Percentiles rank a stretch among this genome's conserved stretches.
Evolutionary conservation across 2,113 vertebrate species (phyloP).

Genomic region (Otolemur garnettii): DNA sequence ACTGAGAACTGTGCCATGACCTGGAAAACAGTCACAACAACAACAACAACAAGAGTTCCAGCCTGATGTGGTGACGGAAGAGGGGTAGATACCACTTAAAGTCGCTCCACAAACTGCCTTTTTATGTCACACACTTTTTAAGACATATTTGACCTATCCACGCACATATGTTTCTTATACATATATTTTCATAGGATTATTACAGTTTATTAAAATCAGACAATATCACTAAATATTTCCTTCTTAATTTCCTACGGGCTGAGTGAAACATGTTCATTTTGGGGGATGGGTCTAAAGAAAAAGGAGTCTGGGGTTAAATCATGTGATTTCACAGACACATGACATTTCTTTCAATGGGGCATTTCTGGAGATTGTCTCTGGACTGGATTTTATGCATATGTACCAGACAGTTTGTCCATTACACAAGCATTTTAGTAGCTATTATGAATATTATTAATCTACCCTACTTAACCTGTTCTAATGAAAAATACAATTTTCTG

Average conservation of each 20-base stretch:
- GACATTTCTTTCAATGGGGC: constrained; percentile 47
- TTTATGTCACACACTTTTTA: not conserved
- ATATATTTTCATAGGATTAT: constrained; percentile 55
- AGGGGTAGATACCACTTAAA: not conserved
- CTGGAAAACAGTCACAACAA: not conserved
- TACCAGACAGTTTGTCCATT: constrained; percentile 64
- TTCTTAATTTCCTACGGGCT: constrained; percentile 59
- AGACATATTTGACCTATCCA: not conserved
- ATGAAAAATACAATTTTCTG: constrained; percentile 83
- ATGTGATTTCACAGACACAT: constrained; percentile 45
- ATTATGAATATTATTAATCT: constrained; percentile 69
- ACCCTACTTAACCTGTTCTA: constrained; percentile 61
- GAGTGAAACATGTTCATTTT: constrained; percentile 50
- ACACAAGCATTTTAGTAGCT: constrained; percentile 67
- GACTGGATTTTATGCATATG: constrained; percentile 69
- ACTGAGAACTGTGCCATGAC: not conserved
- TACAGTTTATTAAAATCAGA: constrained; percentile 64
- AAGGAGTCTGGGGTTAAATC: constrained; percentile 28
- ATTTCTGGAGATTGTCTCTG: constrained; percentile 63
- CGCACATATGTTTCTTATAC: constrained; percentile 26
- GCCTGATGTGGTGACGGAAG: not conserved
- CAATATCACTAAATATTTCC: constrained; percentile 54
- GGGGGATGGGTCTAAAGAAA: constrained; percentile 13
- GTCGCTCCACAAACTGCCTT: constrained; percentile 38
- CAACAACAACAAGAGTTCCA: not conserved